Evolutionary conservation across 2,113 vertebrate species (phyloP), one percentile per base, ranked within the genome.

Genomic region (Cavia aperea): DNA sequence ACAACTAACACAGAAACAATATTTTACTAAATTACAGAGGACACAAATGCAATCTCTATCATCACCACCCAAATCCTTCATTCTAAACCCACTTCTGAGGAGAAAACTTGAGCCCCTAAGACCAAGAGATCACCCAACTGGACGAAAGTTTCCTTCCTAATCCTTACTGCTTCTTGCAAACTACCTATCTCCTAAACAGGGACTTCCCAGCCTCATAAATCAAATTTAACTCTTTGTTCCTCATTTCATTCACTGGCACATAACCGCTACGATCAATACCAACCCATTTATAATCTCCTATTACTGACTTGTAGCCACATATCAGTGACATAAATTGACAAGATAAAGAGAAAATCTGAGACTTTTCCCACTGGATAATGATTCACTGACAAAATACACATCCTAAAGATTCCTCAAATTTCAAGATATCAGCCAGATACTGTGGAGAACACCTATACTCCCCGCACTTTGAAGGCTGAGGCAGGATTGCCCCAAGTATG

Each of bases 331-430:
- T 54, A 58, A 92, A 75, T 62, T 91, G 77, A 77, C 31, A 72
- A 16, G 56, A n/a, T 72, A 43, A 49, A 95, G 23, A 87, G 18
- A 39, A 75, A 86, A 63, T 33, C 26, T 46, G 56, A 88, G 39
- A 90, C 36, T 83, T 70, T 49, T 43, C 39, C 79, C 51, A 49
- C 31, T 39, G 24, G 68, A 75, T 70, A 89, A 60, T 90, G 54
- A 84, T 92, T 66, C 14, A 15, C 66, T 87, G 31, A 91, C 21
- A 95, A 95, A 94, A 88, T 29, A 19, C 21, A 70, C 70, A 24
- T 88, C 85, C 39, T 63, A 33, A 2, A 39, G n/a, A 93, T 77
- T 21, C 29, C 39, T 56, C 82, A 31, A 90, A 90, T 26, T 85
- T 91, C 26, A 93, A 91, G n/a, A 43, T 1, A 26, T 70, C 51